Conservation (phyloP, 2,113 vertebrate species). For the Oxyura jamaicensis region DNA sequence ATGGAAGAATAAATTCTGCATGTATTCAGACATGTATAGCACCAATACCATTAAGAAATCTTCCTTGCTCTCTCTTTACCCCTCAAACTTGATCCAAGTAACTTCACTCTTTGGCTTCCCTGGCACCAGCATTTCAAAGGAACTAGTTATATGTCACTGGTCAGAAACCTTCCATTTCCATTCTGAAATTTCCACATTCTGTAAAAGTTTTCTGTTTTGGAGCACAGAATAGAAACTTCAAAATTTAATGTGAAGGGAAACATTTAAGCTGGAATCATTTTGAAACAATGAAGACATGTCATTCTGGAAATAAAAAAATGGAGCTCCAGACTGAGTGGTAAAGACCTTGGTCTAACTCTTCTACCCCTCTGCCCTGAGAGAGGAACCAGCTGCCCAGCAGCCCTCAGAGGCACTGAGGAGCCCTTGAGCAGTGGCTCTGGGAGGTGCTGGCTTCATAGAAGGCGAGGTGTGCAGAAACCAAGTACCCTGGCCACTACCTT, state of each 20-base stretch:
- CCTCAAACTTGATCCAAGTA: neutral
- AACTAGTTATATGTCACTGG: rapidly evolving
- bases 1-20: neutral
- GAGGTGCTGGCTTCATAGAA: neutral
- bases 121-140: neutral
- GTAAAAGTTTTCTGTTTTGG: neutral
- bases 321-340: neutral
- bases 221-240: neutral
- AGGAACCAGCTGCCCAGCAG: neutral
- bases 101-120: neutral
- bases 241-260: neutral
- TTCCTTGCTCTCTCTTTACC: neutral
- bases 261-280: neutral
- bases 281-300: neutral
- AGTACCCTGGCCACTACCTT: neutral
- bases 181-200: neutral
- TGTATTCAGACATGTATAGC: neutral
- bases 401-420: neutral
- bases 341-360: neutral
- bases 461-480: rapidly evolving
- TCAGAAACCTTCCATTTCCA: neutral
- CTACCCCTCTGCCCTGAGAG: neutral
- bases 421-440: neutral
- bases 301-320: neutral
- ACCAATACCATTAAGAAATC: neutral